Base-by-base conservation (phyloP, 1,140 invertebrate species). In the Procambarus virginalis region DNA sequence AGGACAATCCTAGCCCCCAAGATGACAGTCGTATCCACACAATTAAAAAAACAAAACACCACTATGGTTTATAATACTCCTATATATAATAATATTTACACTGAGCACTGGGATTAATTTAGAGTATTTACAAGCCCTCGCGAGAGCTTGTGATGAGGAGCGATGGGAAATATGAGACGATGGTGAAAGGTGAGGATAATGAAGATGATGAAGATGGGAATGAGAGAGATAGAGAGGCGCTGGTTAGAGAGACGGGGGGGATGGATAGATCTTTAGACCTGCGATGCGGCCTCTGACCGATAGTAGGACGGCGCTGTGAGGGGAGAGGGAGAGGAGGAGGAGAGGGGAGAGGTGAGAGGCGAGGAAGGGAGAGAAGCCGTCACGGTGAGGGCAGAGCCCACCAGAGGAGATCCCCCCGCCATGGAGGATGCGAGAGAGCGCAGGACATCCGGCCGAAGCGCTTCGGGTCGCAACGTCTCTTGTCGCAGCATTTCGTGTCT, bases 321-420 rank as follows among this genome's bases (percentile, higher is more conserved):
- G 49, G 73, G 81, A 6, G 88, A 89, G 81, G 88, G 88, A 55
- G 88, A 89, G 20, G 88, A 89, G 73, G 88, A 89, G 73, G 81
- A 84, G 46, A 89, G 81, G 6, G 88, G 88, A 20, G 88, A 89
- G 80, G 88, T 89, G 34, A 89, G 88, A 55, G 88, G 88, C 3
- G 88, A 89, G 81, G 88, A 89, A 55, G 88, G 88, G 34, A 89
- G 88, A 68, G 88, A 89, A 75, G 88, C 88, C 8, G 88, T 84
- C 22, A 89, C 88, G 68, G 88, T 89, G 88, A 89, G 88, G 70
- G 88, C 78, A 58, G 88, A 89, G 5, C 88, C 88, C 6, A 46
- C 51, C 81, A 89, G 73, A 14, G 86, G 78, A 12, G 77, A 79
- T 10, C 76, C 48, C 20, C 85, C 85, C 6, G 77, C 55, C 77